Base-by-base conservation (phyloP, 2,888 invertebrate species). In the Heliconius sara region DNA sequence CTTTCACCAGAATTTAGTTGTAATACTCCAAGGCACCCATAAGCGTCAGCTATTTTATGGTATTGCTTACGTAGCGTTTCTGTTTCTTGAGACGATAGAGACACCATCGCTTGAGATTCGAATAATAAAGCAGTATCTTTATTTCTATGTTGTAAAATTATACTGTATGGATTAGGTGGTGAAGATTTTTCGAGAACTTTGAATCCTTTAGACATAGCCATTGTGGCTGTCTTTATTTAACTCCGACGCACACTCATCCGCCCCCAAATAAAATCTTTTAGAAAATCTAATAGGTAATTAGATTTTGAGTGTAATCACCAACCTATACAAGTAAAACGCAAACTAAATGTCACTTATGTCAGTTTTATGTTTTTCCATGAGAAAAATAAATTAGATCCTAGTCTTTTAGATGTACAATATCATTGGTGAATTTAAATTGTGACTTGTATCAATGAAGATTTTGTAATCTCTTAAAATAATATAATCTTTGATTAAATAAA, bases 171-270 rank as follows among this genome's bases (percentile, higher is more conserved):
- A 90, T 96, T 97, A 77, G 98, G 97, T 63, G 98, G 97, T 85
- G 97, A 97, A 82, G 97, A 96, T 93, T 99, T 98, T 92, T 99
- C 98, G 87, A 98, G 96, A 85, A 99, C 97, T 86, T 98, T 97
- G 94, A 98, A 99, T 84, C 97, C 97, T 95, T 99, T 99, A 88
- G 98, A 98, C 97, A 99, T 98, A 89, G 99, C 98, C 99, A 99
- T 99, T 86, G 79, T 78, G 82, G 81, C 82, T 78, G 77, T 78
- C 77, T 67, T 57, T 70, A 73, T 78, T 70, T 78, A 82, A 66
- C 85, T 87, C 83, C 77, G 86, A 84, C 77, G 79, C 83, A 85
- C 84, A 86, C 84, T 88, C 90, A 92, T 92, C 92, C 93, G 90
- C 92, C 93, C 92, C 91, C 89, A 83, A 74, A 74, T 70, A 60